Evolutionary conservation across 2,113 vertebrate species (phyloP), one percentile per base, ranked within the genome.

Genomic region (Parus major): DNA sequence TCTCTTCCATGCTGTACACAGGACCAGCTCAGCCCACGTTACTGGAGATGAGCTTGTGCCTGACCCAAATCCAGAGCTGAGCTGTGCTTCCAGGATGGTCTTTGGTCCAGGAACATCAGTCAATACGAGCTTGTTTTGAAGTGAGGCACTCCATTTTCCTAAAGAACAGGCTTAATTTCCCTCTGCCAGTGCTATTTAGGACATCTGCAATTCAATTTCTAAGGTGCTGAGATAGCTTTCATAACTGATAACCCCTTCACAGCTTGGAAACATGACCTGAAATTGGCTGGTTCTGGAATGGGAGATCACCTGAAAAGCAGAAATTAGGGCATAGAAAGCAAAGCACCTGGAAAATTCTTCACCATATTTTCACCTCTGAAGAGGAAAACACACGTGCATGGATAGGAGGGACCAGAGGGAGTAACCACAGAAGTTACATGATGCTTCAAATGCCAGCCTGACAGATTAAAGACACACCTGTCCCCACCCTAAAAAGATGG

Each of bases 351-450:
- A 7, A 75, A 81, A 49, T 29, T 23, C 47, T 35, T 87, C 15
- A 18, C 14, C 3, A 0, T 12, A 15, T 69, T 88, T 88, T 80
- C 59, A 29, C 12, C 27, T n/a, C 59, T 35, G 60, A 35, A 71
- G 41, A 64, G 7, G 41, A 75, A 35, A 9, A 9, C 3, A 9
- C 7, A 10, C 0, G 0, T 11, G 20, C 24, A 9, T 3, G 29
- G 44, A 63, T 47, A 65, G 28, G 10, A 63, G 35, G 44, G 57
- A 46, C 7, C 4, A n/a, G 55, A 59, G 25, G 28, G 17, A 28
- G 20, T 27, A 70, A 47, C 1, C 7, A 18, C 21, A 57, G 41
- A 84, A 20, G 39, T 18, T 18, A 36, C 22, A 4, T 5, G 10
- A 8, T 6, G 13, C 25, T 71, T n/a, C 61, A 33, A 75, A 76